Conservation (phyloP, 2,113 vertebrate species). For the Apodemus speciosus region DNA sequence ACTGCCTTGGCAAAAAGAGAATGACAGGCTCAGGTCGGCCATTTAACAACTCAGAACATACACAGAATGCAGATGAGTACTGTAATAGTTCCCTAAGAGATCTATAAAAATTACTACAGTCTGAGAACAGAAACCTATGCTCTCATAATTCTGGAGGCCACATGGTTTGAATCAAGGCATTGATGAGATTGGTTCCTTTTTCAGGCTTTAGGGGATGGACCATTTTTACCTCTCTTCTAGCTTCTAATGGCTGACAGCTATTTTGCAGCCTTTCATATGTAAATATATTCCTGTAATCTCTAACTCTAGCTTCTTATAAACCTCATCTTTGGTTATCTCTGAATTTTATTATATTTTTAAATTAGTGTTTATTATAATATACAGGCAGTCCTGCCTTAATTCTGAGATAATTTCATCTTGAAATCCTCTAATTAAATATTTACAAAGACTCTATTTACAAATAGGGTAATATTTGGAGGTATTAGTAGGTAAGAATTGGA, state of each 20-base stretch:
- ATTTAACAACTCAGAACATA: background rate
- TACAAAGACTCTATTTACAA: background rate
- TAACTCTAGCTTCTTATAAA: background rate
- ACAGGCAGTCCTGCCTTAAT: background rate
- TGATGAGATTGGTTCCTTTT: background rate
- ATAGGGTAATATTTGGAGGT: background rate
- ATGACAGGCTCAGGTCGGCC: background rate
- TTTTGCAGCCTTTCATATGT: background rate
- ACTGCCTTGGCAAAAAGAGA: constrained; percentile 7
- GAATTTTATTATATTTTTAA: background rate
- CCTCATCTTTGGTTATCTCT: background rate
- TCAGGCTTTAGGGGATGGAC: background rate
- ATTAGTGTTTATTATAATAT: background rate
- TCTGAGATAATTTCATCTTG: background rate
- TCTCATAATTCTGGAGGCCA: background rate
- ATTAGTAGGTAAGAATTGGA: background rate
- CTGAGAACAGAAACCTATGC: background rate
- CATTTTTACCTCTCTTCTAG: background rate
- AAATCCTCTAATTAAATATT: background rate
- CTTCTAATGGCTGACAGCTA: background rate
- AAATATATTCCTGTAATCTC: background rate
- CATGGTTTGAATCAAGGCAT: background rate
- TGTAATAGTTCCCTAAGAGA: background rate
- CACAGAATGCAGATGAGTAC: background rate
- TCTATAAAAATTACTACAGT: background rate